A percentile compares a stretch with the other conserved stretches of the same genome.
Conservation (phyloP, 2,113 vertebrate genomes). For the Struthio camelus region DNA sequence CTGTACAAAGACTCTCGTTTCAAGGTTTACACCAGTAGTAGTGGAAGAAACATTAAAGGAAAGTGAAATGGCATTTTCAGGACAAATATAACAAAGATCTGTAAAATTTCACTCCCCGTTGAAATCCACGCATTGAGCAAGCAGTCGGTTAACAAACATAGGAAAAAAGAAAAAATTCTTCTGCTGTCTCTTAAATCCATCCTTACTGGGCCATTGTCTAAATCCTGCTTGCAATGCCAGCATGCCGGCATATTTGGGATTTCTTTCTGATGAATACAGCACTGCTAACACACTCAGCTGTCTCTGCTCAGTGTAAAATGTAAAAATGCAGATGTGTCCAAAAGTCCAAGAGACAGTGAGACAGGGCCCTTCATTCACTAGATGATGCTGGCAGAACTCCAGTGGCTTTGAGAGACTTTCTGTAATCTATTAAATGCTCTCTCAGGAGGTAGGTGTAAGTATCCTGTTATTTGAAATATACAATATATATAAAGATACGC, state of each 20-base stretch:
- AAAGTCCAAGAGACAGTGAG: neutral
- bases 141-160: neutral
- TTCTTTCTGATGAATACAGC: neutral
- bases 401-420: neutral
- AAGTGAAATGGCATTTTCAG: slow-evolving; percentile 1
- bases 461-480: neutral
- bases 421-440: neutral
- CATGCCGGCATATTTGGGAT: neutral
- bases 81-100: fast-evolving
- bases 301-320: neutral
- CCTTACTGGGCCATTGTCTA: neutral
- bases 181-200: neutral
- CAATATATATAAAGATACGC: neutral
- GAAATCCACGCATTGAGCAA: neutral
- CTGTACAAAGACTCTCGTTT: neutral
- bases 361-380: neutral
- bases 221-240: neutral
- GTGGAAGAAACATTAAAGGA: neutral
- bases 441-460: neutral
- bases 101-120: neutral
- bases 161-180: neutral
- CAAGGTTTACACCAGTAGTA: neutral
- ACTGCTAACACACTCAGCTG: neutral
- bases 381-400: neutral
- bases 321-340: neutral